phyloP scores from a whole-genome alignment of 1,140 invertebrate species.

The Mya arenaria region DNA sequence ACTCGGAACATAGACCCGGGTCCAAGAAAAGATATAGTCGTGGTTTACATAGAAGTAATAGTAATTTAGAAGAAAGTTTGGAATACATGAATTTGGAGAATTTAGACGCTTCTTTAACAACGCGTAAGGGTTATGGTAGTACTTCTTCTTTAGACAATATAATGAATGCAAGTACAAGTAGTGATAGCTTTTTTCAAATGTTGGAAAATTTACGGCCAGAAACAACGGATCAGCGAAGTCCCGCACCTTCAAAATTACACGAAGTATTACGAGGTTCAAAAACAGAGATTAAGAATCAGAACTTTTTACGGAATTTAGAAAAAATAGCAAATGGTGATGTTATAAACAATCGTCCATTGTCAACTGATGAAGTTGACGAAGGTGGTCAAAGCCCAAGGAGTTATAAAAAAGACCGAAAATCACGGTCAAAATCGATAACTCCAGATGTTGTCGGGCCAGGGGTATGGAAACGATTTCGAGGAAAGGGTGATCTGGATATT shows the following conservation, averaged over 20 bases:
- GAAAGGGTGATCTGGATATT: slow-evolving; percentile 73
- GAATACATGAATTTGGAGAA: slow-evolving; percentile 63
- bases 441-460: slow-evolving; percentile 75
- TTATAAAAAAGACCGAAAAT: slow-evolving; percentile 78
- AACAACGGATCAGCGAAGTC: slow-evolving; percentile 85
- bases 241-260: slow-evolving; percentile 82
- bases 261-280: slow-evolving; percentile 83
- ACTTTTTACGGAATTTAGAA: slow-evolving; percentile 44
- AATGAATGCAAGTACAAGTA: slow-evolving; percentile 81
- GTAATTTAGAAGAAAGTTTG: slow-evolving; percentile 84
- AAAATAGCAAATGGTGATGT: slow-evolving; percentile 78
- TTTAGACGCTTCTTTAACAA: slow-evolving; percentile 54
- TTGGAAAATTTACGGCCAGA: slow-evolving; percentile 86
- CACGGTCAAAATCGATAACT: slow-evolving; percentile 77
- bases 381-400: slow-evolving; percentile 87
- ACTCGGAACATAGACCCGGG: slow-evolving; percentile 34
- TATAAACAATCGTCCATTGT: slow-evolving; percentile 62
- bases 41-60: slow-evolving; percentile 85
- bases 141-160: slow-evolving; percentile 88
- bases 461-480: slow-evolving; percentile 79
- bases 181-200: slow-evolving; percentile 90
- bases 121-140: slow-evolving; percentile 84
- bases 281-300: slow-evolving; percentile 34
- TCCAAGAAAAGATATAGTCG: slow-evolving; percentile 60
- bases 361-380: slow-evolving; percentile 70